phyloP scores from a whole-genome alignment of 2,797 vertebrate species.

The Falco novaeseelandiae region DNA sequence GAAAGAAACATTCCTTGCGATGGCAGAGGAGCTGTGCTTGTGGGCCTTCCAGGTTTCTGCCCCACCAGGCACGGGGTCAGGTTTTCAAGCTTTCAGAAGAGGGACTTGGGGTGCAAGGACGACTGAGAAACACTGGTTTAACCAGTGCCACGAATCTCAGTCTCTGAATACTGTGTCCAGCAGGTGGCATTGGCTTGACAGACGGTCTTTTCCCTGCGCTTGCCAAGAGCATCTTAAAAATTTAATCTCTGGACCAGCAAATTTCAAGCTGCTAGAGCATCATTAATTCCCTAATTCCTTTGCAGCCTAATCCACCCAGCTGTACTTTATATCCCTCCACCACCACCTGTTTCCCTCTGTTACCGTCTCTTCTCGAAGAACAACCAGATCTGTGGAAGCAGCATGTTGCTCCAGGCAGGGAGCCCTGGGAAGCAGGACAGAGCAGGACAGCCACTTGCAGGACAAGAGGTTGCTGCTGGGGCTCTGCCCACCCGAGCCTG shows the following conservation, averaged over 20 bases:
- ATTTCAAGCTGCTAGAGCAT: background rate
- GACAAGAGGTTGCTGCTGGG: fast-evolving
- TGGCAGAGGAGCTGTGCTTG: background rate
- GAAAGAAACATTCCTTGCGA: background rate
- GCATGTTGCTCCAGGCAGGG: fast-evolving
- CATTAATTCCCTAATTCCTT: background rate
- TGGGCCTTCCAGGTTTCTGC: fast-evolving
- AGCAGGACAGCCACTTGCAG: background rate
- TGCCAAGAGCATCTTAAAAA: background rate
- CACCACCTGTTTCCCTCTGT: background rate
- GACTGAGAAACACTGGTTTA: background rate
- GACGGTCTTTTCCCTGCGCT: background rate
- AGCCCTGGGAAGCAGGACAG: background rate
- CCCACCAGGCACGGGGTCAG: background rate
- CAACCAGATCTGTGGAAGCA: background rate
- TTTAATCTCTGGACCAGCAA: background rate
- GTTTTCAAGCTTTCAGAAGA: background rate
- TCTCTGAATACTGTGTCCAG: background rate
- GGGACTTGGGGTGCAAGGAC: background rate
- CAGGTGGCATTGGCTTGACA: background rate
- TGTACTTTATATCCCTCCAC: background rate
- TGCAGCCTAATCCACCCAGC: background rate
- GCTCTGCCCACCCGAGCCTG: background rate
- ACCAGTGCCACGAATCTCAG: fast-evolving
- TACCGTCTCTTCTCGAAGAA: background rate